Evolutionary conservation across 2,113 vertebrate genomes (phyloP), one percentile per base, ranked within the genome.

Genomic region (Malurus cyaneus): DNA sequence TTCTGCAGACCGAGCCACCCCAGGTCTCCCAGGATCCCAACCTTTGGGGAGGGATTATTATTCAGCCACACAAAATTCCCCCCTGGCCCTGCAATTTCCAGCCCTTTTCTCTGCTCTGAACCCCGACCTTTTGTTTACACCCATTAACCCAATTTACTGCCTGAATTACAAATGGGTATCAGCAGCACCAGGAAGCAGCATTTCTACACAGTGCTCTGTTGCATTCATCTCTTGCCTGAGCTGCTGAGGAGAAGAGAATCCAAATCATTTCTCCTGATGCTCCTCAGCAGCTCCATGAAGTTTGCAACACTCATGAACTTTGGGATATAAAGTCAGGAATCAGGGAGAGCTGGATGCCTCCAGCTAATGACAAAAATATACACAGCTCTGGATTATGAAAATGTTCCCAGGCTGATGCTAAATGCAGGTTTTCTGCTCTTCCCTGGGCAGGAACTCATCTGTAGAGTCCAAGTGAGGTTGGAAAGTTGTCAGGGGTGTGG

Each of bases 91-190:
- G 11, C 29, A 93, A 21, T 78, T 95, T 88, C 59, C 80, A 91
- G 44, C 34, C 47, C 19, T 59, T 66, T 83, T 6, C 76, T 62
- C 42, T 50, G 34, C 72, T 67, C 34, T 78, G 64, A 80, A 34
- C 32, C 15, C 50, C 60, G 74, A 88, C 60, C 69, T 91, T 86
- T 95, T 78, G 62, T 84, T 93, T 95, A 84, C 47, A 86, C 18
- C 20, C 52, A 59, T 90, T 78, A 83, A 57, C 67, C 67, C 76
- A 56, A 23, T 80, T 94, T 74, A n/a, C 64, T 67, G 67, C n/a
- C 83, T 29, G 28, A 18, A 44, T 74, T 56, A 64, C 16, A 26
- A 36, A 74, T 6, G 44, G 39, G 29, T 25, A 32, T 47, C 76
- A 34, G 71, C 88, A 69, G 9, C 23, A 15, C 39, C 42, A 62